Conservation (phyloP, 2,888 invertebrate species). For the Troides helena region DNA sequence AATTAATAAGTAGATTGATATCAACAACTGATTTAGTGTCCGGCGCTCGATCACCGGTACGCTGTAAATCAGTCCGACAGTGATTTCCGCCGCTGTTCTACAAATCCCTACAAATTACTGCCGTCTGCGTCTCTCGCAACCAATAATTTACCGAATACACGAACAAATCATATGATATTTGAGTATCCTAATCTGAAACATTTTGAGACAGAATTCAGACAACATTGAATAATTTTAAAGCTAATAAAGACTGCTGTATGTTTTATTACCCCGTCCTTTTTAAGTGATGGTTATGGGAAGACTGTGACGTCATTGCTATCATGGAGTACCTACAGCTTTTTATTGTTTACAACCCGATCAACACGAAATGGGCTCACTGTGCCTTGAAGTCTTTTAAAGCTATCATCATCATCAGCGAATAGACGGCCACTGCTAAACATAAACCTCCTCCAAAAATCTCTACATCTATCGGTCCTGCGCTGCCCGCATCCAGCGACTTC, state of each 20-base stretch:
- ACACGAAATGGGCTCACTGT: too few relatives aligned
- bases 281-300: too few relatives aligned
- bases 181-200: conserved; percentile 36
- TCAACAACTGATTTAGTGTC: conserved; percentile 45
- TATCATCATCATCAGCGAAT: too few relatives aligned
- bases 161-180: neutral
- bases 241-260: neutral
- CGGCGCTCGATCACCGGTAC: conserved; percentile 32
- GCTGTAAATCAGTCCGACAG: conserved; percentile 41
- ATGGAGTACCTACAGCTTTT: too few relatives aligned
- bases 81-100: conserved; percentile 42
- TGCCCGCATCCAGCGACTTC: too few relatives aligned
- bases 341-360: too few relatives aligned
- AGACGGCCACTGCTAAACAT: too few relatives aligned
- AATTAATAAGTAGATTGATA: conserved; percentile 45
- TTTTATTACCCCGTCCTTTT: neutral
- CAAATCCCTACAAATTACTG: conserved; percentile 44
- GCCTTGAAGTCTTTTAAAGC: too few relatives aligned
- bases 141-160: conserved; percentile 11
- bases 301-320: too few relatives aligned
- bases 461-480: too few relatives aligned
- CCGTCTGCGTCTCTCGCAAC: conserved; percentile 9
- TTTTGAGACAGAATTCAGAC: conserved; percentile 22
- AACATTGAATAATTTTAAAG: neutral
- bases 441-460: too few relatives aligned